Conservation (phyloP, 2,113 vertebrate genomes). For the Engraulis encrasicolus region DNA sequence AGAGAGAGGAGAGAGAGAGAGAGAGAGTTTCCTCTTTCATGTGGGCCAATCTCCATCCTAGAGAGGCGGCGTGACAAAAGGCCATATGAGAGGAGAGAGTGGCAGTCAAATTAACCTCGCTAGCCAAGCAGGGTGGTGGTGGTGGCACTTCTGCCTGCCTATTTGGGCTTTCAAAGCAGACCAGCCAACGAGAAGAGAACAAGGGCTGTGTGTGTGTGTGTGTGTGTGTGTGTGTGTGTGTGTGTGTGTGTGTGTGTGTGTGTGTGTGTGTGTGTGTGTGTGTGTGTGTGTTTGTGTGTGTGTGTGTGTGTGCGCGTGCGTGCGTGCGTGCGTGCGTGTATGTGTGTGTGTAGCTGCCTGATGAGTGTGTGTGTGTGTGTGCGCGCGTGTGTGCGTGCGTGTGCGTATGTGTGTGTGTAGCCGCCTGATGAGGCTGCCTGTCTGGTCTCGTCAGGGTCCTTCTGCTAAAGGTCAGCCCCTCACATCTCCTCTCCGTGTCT, state of each 20-base stretch:
- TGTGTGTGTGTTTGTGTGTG: no score
- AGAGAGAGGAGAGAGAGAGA: neutral
- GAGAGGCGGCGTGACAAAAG: neutral
- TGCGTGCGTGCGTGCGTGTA: no score
- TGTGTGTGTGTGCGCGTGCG: no score
- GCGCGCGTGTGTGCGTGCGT: no score
- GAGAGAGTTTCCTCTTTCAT: slow-evolving; percentile 5
- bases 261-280: no score
- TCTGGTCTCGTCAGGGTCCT: neutral
- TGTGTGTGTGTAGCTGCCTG: no score
- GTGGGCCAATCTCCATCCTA: neutral
- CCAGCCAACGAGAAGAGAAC: neutral
- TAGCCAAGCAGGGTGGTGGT: neutral
- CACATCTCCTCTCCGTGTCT: neutral
- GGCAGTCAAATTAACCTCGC: neutral
- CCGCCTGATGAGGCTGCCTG: neutral
- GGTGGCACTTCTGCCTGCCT: neutral
- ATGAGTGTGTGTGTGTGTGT: no score
- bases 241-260: no score
- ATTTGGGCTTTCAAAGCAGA: neutral
- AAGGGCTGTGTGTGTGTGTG: neutral
- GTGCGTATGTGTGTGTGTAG: no score
- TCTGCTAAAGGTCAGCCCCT: neutral
- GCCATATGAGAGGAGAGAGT: neutral
- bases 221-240: no score